A percentile compares a stretch with the other conserved stretches of the same genome.
These are phyloP conservation scores for Strigops habroptila DNA, from an alignment of 2,113 vertebrate species.

Conservation along the genomic window DNA sequence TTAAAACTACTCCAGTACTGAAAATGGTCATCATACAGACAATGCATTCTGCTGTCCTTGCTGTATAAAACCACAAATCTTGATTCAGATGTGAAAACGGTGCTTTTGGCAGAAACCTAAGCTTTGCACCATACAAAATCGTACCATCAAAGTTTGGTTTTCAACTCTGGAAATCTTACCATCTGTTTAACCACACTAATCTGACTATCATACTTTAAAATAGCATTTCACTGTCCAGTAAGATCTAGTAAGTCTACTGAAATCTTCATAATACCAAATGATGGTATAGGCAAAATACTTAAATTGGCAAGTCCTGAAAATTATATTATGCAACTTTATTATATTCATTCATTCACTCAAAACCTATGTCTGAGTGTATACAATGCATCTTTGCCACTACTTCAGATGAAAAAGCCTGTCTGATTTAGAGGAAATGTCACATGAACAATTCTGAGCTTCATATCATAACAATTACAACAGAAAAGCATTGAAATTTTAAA, in stretches of 20 bases:
- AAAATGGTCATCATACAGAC: neutral
- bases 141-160: neutral
- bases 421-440: neutral
- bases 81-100: neutral
- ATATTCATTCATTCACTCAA: neutral
- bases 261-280: neutral
- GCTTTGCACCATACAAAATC: neutral
- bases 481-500: neutral
- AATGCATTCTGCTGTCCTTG: neutral
- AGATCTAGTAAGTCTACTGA: neutral
- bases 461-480: neutral
- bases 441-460: neutral
- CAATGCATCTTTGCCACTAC: neutral
- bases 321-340: neutral
- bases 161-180: neutral
- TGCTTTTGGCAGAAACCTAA: neutral
- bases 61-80: neutral
- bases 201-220: neutral
- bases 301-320: neutral
- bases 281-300: neutral
- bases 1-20: neutral
- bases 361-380: neutral
- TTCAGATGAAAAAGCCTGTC: neutral
- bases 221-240: neutral
- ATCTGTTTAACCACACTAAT: neutral